phyloP scores from a whole-genome alignment of 2,888 invertebrate genomes.

The Pyrgus malvae region DNA sequence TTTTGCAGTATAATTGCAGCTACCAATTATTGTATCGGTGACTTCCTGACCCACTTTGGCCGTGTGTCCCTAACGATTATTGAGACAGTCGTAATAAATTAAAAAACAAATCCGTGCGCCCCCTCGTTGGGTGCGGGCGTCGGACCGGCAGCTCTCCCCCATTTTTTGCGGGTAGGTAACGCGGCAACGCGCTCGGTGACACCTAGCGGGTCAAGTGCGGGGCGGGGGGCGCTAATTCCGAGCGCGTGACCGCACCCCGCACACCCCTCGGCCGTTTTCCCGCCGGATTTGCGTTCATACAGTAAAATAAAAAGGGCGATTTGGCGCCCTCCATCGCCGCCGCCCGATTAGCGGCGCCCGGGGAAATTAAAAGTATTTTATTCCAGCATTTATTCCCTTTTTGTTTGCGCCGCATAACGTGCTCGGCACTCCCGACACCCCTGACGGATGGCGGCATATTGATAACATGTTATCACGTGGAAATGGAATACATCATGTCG shows the following conservation, averaged over 20 bases:
- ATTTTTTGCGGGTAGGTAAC: conserved; percentile 73
- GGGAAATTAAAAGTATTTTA: conserved; percentile 81
- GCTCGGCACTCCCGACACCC: conserved; percentile 41
- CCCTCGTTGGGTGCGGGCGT: conserved; percentile 34
- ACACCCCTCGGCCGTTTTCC: conserved; percentile 59
- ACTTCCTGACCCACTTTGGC: conserved; percentile 23
- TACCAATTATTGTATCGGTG: background rate
- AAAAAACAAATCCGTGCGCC: conserved; percentile 61
- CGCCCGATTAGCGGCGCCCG: conserved; percentile 78
- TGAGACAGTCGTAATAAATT: conserved; percentile 64
- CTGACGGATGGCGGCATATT: conserved; percentile 39
- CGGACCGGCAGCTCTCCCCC: conserved; percentile 43
- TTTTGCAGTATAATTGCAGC: too few relatives aligned
- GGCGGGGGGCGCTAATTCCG: conserved; percentile 60
- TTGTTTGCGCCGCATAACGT: conserved; percentile 72
- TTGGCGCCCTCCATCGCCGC: conserved; percentile 76
- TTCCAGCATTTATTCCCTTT: conserved; percentile 77
- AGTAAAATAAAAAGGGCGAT: conserved; percentile 80
- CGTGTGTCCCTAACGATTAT: conserved; percentile 42
- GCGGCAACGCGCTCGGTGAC: conserved; percentile 74
- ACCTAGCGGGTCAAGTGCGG: conserved; percentile 56
- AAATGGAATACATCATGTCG: conserved; percentile 25
- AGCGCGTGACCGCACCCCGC: conserved; percentile 69
- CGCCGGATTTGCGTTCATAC: conserved; percentile 78
- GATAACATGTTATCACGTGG: conserved; percentile 34